Evolutionary conservation across 2,113 vertebrate species (phyloP).

Genomic region (Pseudolaguvia tuberculata): DNA sequence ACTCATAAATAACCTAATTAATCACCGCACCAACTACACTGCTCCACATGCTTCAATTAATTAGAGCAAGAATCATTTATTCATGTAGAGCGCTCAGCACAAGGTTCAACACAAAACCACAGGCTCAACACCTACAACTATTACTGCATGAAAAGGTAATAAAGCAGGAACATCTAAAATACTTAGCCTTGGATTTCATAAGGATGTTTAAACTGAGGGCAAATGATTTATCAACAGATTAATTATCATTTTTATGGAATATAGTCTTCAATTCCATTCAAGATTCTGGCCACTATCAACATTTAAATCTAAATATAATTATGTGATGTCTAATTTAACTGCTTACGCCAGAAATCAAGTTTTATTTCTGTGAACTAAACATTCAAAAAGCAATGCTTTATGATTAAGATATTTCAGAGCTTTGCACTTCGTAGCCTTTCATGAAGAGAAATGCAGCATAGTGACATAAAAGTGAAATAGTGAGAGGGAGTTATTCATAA

Average conservation of each 20-base stretch:
- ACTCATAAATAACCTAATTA: slow-evolving; percentile 48
- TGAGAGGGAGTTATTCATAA: slow-evolving; percentile 45
- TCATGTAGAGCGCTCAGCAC: slow-evolving; percentile 36
- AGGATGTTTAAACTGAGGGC: slow-evolving; percentile 27
- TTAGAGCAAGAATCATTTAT: slow-evolving; percentile 47
- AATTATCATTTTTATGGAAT: slow-evolving; percentile 24
- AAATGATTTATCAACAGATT: slow-evolving; percentile 18
- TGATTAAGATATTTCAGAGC: slow-evolving; percentile 12
- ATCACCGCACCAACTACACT: slow-evolving; percentile 48
- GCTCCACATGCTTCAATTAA: slow-evolving; percentile 50
- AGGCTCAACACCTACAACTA: slow-evolving; percentile 41
- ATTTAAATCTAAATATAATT: slow-evolving; percentile 13
- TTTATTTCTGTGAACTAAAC: slow-evolving; percentile 8
- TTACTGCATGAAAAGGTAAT: slow-evolving; percentile 44
- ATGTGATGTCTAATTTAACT: slow-evolving; percentile 17
- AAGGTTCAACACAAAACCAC: slow-evolving; percentile 26
- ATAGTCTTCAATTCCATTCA: slow-evolving; percentile 3
- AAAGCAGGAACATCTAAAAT: slow-evolving; percentile 39
- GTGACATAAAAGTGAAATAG: slow-evolving; percentile 16
- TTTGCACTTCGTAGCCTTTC: slow-evolving; percentile 24
- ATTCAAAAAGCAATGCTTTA: slow-evolving; percentile 8
- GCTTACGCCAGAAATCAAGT: slow-evolving; percentile 15
- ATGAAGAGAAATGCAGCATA: slow-evolving; percentile 24
- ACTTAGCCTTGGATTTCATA: slow-evolving; percentile 37
- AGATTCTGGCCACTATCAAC: slow-evolving; percentile 14